Evolutionary conservation across 1,140 invertebrate genomes (phyloP).

Genomic region (Pteromalus puparum): DNA sequence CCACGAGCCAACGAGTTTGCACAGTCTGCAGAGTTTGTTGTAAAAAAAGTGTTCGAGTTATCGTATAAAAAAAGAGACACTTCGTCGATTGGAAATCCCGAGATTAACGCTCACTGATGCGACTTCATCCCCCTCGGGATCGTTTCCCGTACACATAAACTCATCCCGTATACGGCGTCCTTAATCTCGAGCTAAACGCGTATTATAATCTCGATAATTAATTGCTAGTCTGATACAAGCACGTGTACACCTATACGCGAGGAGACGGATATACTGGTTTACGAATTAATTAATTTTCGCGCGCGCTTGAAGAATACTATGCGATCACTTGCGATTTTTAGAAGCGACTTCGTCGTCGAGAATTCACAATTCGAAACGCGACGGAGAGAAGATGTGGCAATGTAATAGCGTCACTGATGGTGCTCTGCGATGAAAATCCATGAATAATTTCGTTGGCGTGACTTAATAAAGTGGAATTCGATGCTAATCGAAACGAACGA

Average conservation of each 20-base stretch:
- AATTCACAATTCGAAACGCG: background rate
- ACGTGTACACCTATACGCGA: too few relatives aligned
- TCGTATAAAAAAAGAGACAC: background rate
- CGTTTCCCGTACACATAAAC: background rate
- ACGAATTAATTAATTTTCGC: too few relatives aligned
- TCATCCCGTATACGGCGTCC: background rate
- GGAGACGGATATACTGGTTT: too few relatives aligned
- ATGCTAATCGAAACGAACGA: slow-evolving; percentile 10
- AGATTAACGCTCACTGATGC: background rate
- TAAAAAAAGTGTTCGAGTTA: background rate
- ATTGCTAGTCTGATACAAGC: background rate
- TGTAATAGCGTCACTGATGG: background rate
- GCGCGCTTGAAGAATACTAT: too few relatives aligned
- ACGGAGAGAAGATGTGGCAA: background rate
- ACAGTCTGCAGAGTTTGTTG: background rate
- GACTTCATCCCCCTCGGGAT: slow-evolving; percentile 13
- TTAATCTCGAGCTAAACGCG: slow-evolving; percentile 22
- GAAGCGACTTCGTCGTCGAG: too few relatives aligned
- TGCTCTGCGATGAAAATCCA: background rate
- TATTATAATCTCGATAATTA: slow-evolving; percentile 30
- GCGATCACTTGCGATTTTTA: background rate
- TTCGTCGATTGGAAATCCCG: slow-evolving; percentile 6
- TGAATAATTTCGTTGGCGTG: slow-evolving; percentile 16
- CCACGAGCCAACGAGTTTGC: background rate
- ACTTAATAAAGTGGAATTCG: slow-evolving; percentile 22